Conservation (phyloP, 2,113 vertebrate species). For the Rana temporaria region DNA sequence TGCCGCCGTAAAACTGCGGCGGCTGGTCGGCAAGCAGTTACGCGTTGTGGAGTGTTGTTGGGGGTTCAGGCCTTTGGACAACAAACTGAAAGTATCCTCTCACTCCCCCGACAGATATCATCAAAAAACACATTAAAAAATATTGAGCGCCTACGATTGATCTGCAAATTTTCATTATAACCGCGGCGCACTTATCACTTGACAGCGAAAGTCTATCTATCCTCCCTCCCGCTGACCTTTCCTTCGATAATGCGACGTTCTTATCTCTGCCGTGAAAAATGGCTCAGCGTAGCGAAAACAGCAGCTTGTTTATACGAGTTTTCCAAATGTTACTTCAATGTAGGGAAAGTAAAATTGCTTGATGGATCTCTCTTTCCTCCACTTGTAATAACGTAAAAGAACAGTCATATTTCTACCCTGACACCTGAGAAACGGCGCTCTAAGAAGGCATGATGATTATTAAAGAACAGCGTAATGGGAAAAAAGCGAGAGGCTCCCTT, state of each 20-base stretch:
- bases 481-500: constrained; percentile 21
- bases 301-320: neutral
- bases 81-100: too few relatives aligned
- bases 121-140: too few relatives aligned
- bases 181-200: neutral
- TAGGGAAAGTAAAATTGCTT: constrained; percentile 54
- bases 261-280: neutral
- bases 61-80: too few relatives aligned
- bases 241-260: neutral
- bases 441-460: constrained; percentile 57
- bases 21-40: too few relatives aligned
- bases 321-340: neutral
- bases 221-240: constrained; percentile 52
- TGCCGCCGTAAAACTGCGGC: too few relatives aligned
- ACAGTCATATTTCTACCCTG: constrained; percentile 57
- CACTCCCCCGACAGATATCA: too few relatives aligned
- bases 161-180: neutral
- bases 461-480: constrained; percentile 54
- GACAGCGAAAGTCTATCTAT: neutral
- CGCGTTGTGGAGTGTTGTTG: too few relatives aligned
- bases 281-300: neutral
- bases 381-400: constrained; percentile 51
- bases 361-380: constrained; percentile 58
- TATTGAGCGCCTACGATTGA: neutral
- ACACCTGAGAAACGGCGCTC: constrained; percentile 59